phyloP scores from a whole-genome alignment of 1,140 invertebrate species.

The Cotesia chilonis region DNA sequence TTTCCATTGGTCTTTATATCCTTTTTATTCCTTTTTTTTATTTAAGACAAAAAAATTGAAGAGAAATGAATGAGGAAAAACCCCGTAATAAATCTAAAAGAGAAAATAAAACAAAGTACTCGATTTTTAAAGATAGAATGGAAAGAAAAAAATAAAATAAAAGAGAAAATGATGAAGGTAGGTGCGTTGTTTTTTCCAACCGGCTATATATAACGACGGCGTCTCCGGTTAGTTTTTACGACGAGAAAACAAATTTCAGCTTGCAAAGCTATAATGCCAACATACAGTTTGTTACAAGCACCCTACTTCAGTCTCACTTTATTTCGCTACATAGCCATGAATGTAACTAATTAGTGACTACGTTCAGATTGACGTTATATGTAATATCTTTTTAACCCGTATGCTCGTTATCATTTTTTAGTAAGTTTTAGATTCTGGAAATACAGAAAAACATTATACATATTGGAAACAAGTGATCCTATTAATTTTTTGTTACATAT shows the following conservation, averaged over 20 bases:
- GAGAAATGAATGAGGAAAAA: conserved; percentile 20
- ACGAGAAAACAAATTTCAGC: conserved; percentile 21
- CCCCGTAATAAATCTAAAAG: neutral
- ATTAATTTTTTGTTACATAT: too few relatives aligned
- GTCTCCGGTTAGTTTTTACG: conserved; percentile 13
- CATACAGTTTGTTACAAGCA: neutral
- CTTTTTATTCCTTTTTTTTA: conserved; percentile 9
- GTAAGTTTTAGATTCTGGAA: neutral
- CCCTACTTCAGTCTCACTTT: neutral
- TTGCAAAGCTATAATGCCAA: neutral
- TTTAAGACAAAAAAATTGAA: conserved; percentile 8
- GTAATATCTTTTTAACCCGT: conserved; percentile 41
- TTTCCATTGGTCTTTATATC: neutral
- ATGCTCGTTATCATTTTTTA: conserved; percentile 51
- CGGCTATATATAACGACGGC: neutral
- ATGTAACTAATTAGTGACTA: conserved; percentile 56
- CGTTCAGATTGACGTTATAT: conserved; percentile 53
- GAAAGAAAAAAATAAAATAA: neutral
- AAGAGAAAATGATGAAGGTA: conserved; percentile 10
- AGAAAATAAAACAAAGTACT: neutral
- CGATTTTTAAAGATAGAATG: neutral
- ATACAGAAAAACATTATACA: neutral
- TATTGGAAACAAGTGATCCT: too few relatives aligned
- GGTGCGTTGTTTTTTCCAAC: conserved; percentile 4
- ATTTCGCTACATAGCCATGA: conserved; percentile 44